Evolutionary conservation across 2,113 vertebrate genomes (phyloP), one percentile per base, ranked within the genome.

Genomic region (Chamaetylas fuelleborni): DNA sequence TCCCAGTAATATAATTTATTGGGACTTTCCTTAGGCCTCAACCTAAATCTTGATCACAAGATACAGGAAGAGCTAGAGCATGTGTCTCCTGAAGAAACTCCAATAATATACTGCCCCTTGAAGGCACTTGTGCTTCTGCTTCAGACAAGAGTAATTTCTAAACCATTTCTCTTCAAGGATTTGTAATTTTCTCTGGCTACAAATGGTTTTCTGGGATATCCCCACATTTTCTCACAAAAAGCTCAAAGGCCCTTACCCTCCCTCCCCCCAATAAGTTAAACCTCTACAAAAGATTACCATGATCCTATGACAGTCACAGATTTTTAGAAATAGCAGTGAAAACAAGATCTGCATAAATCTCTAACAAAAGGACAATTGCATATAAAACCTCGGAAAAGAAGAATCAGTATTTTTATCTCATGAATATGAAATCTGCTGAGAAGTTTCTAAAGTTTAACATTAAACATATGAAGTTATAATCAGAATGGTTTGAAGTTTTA

Each of bases 51-150:
- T 93, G 93, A 82, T 7, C 92, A 78, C 88, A 94, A 97, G 74
- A 90, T 25, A 69, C 40, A 95, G 94, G 90, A 90, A 80, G 22
- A 77, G 87, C 86, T 88, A 80, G 81, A 94, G 51, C 33, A 33
- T 47, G 47, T 86, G 87, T 96, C 94, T 90, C 87, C 92, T 61
- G 87, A 96, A 96, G 95, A 77, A 72, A 90, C 76, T 36, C 70
- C 7, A 79, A 81, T 56, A 93, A 66, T 50, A 56, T 72, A 91
- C 84, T 96, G 97, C 97, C 97, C 97, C 94, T 70, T 47, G 97
- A 98, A 98, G 98, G 97, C 98, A 98, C 98, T 97, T 98, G 98
- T 98, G 97, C 97, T 98, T 97, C 97, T 97, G 96, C 96, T 97
- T 97, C 95, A 54, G 58, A 82, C 78, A 84, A 94, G 92, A 97